Evolutionary conservation across 2,113 vertebrate species (phyloP).

Genomic region (Spheniscus mendiculus): DNA sequence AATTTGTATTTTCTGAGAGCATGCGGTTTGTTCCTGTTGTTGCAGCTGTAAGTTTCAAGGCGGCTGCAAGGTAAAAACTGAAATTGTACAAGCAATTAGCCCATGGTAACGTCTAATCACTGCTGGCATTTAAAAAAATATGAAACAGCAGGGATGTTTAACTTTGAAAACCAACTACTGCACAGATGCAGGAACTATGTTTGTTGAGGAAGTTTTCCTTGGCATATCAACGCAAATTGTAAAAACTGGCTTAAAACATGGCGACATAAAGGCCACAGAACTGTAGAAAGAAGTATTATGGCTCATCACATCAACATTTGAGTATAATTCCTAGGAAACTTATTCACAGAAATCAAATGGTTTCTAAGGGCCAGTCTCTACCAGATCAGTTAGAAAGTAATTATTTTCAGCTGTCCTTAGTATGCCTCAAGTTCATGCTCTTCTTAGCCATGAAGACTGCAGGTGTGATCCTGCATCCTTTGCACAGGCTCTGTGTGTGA

Average conservation of each 20-base stretch:
- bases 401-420: neutral
- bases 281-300: neutral
- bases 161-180: constrained; percentile 47
- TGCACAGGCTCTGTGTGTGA: neutral
- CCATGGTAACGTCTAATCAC: constrained; percentile 32
- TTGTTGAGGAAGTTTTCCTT: constrained; percentile 47
- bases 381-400: neutral
- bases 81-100: constrained; percentile 40
- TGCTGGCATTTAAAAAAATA: constrained; percentile 36
- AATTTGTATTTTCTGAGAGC: constrained; percentile 29
- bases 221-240: neutral
- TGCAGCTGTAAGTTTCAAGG: constrained; percentile 54
- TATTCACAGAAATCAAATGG: neutral
- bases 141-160: constrained; percentile 31
- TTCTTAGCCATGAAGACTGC: neutral
- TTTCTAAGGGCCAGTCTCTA: neutral
- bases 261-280: neutral
- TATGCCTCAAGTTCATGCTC: neutral
- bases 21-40: constrained; percentile 25
- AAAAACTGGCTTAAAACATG: neutral
- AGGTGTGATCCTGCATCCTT: neutral
- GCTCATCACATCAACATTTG: neutral
- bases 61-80: constrained; percentile 12
- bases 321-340: neutral
- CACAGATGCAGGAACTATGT: constrained; percentile 27